These are phyloP conservation scores for Formicarius rufipectus DNA, from an alignment of 2,113 vertebrate genomes.

Conservation along the genomic window DNA sequence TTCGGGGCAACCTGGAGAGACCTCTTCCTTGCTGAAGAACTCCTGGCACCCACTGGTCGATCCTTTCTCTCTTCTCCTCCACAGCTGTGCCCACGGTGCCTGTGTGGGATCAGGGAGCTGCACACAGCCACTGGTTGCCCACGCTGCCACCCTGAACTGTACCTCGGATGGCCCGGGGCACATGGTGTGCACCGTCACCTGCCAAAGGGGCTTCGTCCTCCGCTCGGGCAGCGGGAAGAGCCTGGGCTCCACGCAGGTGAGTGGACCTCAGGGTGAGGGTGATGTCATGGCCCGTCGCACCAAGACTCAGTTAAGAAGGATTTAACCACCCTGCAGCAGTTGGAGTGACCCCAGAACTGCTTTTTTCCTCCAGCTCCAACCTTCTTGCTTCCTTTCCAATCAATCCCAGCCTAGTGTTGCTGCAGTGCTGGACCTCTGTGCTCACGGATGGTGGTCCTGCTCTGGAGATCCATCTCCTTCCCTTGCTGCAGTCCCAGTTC, in stretches of 20 bases:
- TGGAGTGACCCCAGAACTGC: not conserved
- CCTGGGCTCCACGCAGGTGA: conserved; percentile 77
- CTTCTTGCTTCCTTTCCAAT: not conserved
- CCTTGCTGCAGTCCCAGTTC: not conserved
- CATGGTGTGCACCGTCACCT: conserved; percentile 78
- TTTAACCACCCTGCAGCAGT: not conserved
- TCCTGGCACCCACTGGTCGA: not conserved
- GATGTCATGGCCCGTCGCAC: fast-evolving
- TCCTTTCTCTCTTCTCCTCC: not conserved
- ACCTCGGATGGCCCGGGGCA: conserved; percentile 18
- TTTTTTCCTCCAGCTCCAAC: not conserved
- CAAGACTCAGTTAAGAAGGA: not conserved
- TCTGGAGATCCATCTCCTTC: not conserved
- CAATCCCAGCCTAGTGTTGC: not conserved
- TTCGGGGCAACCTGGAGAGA: fast-evolving
- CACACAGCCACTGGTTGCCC: conserved; percentile 62
- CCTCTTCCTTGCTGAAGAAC: not conserved
- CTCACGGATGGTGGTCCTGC: not conserved
- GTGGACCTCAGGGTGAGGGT: not conserved
- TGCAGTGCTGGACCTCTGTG: not conserved
- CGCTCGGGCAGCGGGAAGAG: conserved; percentile 68
- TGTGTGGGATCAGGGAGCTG: conserved; percentile 70
- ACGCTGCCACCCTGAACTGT: conserved; percentile 79
- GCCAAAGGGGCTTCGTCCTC: conserved; percentile 80
- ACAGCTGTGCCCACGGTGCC: conserved; percentile 45